Evolutionary conservation across 2,113 vertebrate genomes (phyloP).

Genomic region (Nibea coibor): DNA sequence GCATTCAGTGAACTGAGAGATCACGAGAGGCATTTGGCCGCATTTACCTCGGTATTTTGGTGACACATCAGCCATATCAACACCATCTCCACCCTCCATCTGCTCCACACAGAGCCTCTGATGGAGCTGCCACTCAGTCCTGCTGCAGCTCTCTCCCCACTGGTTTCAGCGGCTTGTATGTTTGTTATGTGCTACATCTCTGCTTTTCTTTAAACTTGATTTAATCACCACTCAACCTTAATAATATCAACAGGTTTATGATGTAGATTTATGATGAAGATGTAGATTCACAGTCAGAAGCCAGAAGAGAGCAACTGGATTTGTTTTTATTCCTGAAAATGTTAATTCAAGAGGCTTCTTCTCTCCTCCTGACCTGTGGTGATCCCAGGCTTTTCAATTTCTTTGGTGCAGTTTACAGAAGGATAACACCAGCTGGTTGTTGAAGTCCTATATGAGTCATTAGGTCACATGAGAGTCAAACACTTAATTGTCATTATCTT

Average conservation of each 20-base stretch:
- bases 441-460: background rate
- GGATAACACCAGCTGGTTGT: background rate
- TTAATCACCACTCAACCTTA: conserved; percentile 4
- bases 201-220: conserved; percentile 16
- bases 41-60: conserved; percentile 53
- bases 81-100: conserved; percentile 71
- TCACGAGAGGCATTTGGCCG: conserved; percentile 41
- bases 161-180: conserved; percentile 7
- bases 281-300: background rate
- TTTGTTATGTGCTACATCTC: conserved; percentile 1
- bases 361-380: background rate
- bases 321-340: conserved; percentile 11
- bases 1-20: conserved; percentile 18
- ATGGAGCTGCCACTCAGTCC: conserved; percentile 41
- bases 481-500: no score
- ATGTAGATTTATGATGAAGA: no score
- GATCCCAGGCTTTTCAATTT: background rate
- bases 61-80: conserved; percentile 62
- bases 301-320: background rate
- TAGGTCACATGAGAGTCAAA: background rate
- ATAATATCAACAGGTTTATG: no score
- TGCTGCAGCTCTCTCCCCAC: conserved; percentile 32
- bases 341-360: conserved; percentile 5
- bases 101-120: conserved; percentile 49
- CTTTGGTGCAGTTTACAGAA: background rate